Percentiles rank a stretch among this genome's conserved stretches.
These are phyloP conservation scores for Tenualosa thibaudeaui DNA, from an alignment of 2,797 vertebrate species.

Conservation along the genomic window DNA sequence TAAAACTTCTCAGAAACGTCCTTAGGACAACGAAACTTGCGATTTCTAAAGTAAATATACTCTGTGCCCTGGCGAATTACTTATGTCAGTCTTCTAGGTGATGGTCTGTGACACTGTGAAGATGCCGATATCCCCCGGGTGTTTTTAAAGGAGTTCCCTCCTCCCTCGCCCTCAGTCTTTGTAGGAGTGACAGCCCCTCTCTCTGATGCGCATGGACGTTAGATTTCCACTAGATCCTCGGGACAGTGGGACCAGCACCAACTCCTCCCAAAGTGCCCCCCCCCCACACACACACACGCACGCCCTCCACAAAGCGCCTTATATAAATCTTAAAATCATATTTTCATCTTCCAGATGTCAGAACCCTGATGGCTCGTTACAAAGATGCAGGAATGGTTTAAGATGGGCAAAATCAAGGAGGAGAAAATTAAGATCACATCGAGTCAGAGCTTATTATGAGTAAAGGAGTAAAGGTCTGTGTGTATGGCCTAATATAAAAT, in stretches of 20 bases:
- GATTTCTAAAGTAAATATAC: background rate
- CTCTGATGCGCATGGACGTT: conserved; percentile 61
- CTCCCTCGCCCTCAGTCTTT: conserved; percentile 40
- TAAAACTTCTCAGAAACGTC: background rate
- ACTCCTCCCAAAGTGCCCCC: conserved; percentile 66
- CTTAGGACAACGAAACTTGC: background rate
- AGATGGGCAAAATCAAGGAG: conserved; percentile 67
- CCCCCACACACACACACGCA: conserved; percentile 30
- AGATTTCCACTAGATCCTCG: conserved; percentile 58
- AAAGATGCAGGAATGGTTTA: conserved; percentile 63
- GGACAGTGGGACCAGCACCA: conserved; percentile 36
- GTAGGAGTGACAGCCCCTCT: conserved; percentile 56
- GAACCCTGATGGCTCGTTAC: conserved; percentile 61
- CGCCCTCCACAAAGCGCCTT: conserved; percentile 68
- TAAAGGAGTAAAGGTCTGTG: no score
- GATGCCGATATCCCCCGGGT: conserved; percentile 49
- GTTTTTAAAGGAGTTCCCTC: conserved; percentile 69
- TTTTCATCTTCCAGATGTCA: conserved; percentile 77
- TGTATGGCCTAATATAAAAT: no score
- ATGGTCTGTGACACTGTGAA: conserved; percentile 42
- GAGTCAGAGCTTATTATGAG: no score
- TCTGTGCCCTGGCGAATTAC: background rate
- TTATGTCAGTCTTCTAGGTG: conserved; percentile 20
- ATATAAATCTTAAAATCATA: conserved; percentile 79
- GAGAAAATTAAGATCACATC: background rate